Evolutionary conservation across 2,888 invertebrate genomes (phyloP).

Genomic region (Villa cingulata): DNA sequence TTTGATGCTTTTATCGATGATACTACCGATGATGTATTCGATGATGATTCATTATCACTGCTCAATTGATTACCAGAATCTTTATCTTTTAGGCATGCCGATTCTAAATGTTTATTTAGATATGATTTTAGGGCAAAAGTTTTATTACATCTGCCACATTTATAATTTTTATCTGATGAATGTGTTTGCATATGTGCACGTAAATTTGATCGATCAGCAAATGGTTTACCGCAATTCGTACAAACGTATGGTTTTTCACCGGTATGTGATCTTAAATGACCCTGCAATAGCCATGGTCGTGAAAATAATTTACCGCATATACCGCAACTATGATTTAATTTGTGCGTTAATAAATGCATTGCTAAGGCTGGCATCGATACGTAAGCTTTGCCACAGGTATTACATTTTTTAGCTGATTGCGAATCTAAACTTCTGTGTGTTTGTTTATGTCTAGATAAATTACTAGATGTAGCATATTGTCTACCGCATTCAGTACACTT

Average conservation of each 20-base stretch:
- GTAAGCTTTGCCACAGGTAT: constrained; percentile 90
- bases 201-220: constrained; percentile 86
- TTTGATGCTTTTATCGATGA: too few species aligned
- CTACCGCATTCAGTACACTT: constrained; percentile 80
- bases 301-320: constrained; percentile 92
- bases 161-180: constrained; percentile 76
- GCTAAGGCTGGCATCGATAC: constrained; percentile 96
- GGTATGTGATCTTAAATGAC: constrained; percentile 79
- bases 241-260: constrained; percentile 92
- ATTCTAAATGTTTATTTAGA: constrained; percentile 87
- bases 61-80: too few species aligned
- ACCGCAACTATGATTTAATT: constrained; percentile 79
- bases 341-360: constrained; percentile 87
- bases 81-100: constrained; percentile 58
- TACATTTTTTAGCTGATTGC: constrained; percentile 88
- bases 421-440: constrained; percentile 88
- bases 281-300: constrained; percentile 84
- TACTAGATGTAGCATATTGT: constrained; percentile 82
- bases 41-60: too few species aligned
- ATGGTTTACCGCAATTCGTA: constrained; percentile 84
- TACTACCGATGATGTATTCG: too few species aligned
- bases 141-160: constrained; percentile 75
- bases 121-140: constrained; percentile 90
- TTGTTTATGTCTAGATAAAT: constrained; percentile 80
- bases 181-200: constrained; percentile 94